These are phyloP conservation scores for Aythya baeri DNA, from an alignment of 2,113 vertebrate genomes.

Conservation along the genomic window DNA sequence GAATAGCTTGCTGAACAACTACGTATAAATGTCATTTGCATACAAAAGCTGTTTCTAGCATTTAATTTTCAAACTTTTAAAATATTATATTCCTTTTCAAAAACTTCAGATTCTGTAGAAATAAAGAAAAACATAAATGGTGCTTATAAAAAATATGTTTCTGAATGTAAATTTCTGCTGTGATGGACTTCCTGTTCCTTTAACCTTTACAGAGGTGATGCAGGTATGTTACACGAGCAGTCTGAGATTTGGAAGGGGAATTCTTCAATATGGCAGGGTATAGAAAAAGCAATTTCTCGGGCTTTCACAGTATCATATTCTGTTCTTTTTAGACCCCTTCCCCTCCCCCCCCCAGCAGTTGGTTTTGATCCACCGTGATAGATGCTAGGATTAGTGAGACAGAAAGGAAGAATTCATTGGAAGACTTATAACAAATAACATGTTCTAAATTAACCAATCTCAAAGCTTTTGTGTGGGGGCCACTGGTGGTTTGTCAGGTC, in stretches of 20 bases:
- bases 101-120: neutral
- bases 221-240: neutral
- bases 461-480: neutral
- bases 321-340: neutral
- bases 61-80: neutral
- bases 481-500: neutral
- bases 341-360: neutral
- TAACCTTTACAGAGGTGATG: neutral
- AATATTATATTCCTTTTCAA: neutral
- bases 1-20: neutral
- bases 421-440: slow-evolving; percentile 4
- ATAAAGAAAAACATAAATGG: neutral
- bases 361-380: slow-evolving; percentile 12
- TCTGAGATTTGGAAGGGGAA: neutral
- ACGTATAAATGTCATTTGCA: neutral
- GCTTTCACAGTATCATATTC: neutral
- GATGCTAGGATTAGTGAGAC: neutral
- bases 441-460: neutral
- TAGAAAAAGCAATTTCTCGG: slow-evolving; percentile 14
- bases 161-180: neutral
- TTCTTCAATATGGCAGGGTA: neutral
- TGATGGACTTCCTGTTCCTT: neutral
- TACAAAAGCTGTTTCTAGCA: neutral
- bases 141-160: neutral
- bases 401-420: slow-evolving; percentile 16